These are phyloP conservation scores for Mayetiola destructor DNA, from an alignment of 2,888 invertebrate genomes.

Conservation along the genomic window DNA sequence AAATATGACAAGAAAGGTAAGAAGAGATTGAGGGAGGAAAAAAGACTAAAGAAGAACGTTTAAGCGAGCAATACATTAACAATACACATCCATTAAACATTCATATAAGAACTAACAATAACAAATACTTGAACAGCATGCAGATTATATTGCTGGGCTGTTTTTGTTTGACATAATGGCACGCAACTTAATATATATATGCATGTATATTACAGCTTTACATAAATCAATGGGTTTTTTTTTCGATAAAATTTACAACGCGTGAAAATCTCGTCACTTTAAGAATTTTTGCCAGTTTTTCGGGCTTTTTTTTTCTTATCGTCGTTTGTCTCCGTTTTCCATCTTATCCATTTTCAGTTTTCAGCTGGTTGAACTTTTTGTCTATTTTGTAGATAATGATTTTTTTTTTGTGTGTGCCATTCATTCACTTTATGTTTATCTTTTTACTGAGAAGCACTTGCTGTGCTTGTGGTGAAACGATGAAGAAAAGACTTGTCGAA, in stretches of 20 bases:
- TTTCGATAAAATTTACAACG: constrained; percentile 7
- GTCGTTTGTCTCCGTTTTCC: not conserved
- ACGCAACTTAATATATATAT: no score
- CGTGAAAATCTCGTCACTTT: no score
- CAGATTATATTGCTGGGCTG: not conserved
- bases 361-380: not conserved
- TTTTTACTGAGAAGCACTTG: not conserved
- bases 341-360: not conserved
- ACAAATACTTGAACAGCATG: constrained; percentile 5
- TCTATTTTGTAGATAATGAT: not conserved
- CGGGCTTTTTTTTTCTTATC: not conserved
- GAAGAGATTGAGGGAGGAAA: not conserved
- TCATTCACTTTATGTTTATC: not conserved
- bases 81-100: not conserved
- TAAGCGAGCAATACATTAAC: constrained; percentile 9
- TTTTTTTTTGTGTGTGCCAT: not conserved
- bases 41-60: not conserved
- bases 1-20: not conserved
- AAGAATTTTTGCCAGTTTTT: not conserved
- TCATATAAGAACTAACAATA: constrained; percentile 7
- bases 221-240: constrained; percentile 10
- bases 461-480: not conserved
- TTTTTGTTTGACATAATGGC: constrained; percentile 4
- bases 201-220: not conserved
- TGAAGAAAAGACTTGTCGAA: not conserved